phyloP scores from a whole-genome alignment of 2,888 invertebrate genomes.

The Pilophorus perplexus region DNA sequence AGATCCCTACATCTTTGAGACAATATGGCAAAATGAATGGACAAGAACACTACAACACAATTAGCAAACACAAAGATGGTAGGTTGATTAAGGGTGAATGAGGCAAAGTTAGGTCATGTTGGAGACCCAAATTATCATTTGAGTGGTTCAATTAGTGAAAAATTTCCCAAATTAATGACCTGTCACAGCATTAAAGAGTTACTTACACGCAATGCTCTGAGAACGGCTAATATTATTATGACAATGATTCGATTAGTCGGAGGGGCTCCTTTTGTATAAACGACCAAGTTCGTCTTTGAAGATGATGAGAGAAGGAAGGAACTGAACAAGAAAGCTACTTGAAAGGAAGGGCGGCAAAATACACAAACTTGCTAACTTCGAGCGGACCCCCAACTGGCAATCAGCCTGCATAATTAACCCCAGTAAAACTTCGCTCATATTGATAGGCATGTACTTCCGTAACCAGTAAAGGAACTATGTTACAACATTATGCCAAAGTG shows the following conservation, averaged over 20 bases:
- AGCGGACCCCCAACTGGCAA: neutral
- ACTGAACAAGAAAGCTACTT: conserved; percentile 11
- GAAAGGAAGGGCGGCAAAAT: conserved; percentile 19
- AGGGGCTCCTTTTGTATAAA: conserved; percentile 38
- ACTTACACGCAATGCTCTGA: conserved; percentile 34
- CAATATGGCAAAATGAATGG: conserved; percentile 31
- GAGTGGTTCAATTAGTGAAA: conserved; percentile 41
- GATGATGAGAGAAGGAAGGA: conserved; percentile 15
- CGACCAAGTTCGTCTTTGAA: conserved; percentile 38
- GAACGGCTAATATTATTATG: conserved; percentile 28
- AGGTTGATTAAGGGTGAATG: conserved; percentile 27
- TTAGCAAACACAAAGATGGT: conserved; percentile 11
- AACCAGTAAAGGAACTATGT: too few species aligned
- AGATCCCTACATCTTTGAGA: too few species aligned
- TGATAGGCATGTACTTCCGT: too few species aligned
- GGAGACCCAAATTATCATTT: conserved; percentile 35
- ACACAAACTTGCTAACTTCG: conserved; percentile 21
- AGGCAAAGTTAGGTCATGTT: conserved; percentile 22
- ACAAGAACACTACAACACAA: conserved; percentile 22
- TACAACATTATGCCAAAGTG: too few species aligned
- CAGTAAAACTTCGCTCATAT: too few species aligned
- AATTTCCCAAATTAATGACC: conserved; percentile 29
- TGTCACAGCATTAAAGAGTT: conserved; percentile 39
- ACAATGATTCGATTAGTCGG: conserved; percentile 37
- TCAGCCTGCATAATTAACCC: conserved; percentile 2